A percentile compares a stretch with the other conserved stretches of the same genome.
Conservation (phyloP, 2,888 invertebrate genomes). For the Platycheirus albimanus region DNA sequence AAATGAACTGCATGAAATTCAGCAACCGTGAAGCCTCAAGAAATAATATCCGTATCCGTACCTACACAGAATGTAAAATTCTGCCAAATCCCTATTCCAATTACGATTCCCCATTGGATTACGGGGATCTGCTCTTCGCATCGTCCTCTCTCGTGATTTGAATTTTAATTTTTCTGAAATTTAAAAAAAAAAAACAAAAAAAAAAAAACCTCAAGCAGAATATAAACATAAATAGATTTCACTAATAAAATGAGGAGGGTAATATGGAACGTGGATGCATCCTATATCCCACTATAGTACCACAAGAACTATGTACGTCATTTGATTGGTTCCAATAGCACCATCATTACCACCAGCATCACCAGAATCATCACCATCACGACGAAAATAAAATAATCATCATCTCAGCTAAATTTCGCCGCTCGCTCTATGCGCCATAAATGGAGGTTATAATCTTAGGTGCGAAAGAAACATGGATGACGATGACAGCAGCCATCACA, state of each 20-base stretch:
- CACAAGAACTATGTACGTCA: not conserved
- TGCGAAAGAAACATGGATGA: constrained; percentile 46
- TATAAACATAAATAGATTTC: constrained; percentile 28
- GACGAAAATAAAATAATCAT: too few relatives aligned
- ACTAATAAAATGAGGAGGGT: constrained; percentile 4
- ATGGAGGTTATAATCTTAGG: constrained; percentile 46
- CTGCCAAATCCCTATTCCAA: constrained; percentile 4
- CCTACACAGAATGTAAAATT: not conserved
- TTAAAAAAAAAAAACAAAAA: not conserved
- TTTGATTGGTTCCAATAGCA: not conserved
- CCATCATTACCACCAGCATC: constrained; percentile 4
- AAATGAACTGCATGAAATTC: not conserved
- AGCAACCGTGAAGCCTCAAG: not conserved
- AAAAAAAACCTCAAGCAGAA: constrained; percentile 5
- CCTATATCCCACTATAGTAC: not conserved
- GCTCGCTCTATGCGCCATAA: constrained; percentile 49
- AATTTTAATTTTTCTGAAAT: constrained; percentile 5
- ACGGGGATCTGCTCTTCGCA: not conserved
- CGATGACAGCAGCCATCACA: constrained; percentile 15
- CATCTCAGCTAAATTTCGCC: too few relatives aligned
- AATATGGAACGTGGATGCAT: not conserved
- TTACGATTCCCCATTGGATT: constrained; percentile 3
- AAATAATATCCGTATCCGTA: too few relatives aligned
- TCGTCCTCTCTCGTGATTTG: constrained; percentile 12
- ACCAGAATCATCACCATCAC: constrained; percentile 39